Base-by-base conservation (phyloP, 2,797 vertebrate genomes). In the Stomatorhinus walkeri region DNA sequence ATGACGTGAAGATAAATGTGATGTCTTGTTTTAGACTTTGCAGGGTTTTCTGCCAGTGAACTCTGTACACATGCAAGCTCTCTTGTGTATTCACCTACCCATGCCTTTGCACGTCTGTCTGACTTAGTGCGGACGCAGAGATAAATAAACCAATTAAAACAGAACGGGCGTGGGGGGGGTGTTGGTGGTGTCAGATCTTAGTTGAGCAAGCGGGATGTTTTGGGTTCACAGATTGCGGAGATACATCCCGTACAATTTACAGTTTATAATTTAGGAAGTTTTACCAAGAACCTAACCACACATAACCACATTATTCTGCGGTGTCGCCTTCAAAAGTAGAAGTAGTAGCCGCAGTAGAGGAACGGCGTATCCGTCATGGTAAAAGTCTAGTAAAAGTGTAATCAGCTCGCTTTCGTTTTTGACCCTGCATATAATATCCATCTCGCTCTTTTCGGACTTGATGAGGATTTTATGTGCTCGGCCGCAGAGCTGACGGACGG, bases 1-100 rank as follows among this genome's bases (percentile, higher is more conserved):
- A 89, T 92, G 90, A 92, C 90, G 91, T 90, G 51, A 56, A 91
- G 92, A 91, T 90, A 88, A 88, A 91, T 88, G 91, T 64, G 90
- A 89, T 88, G 90, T 89, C 91, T 91, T 54, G 84, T 92, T 28
- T 32, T 43, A 79, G 88, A 76, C 48, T 49, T 79, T 22, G 64
- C 88, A 43, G 88, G 86, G 91, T 87, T 92, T 88, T 85, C 59
- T 91, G 90, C 8, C 28, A 88, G 87, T 87, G 1, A 46, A 46
- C 59, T 90, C 90, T 91, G 83, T 91, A 92, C 91, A 93, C 81
- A 88, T 87, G 91, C 92, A 51, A 36, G 87, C 88, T 92, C 91
- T 89, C 92, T 24, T 87, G 88, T 86, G 92, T 81, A 89, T 90
- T 91, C 54, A 84, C 91, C 90, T 91, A 90, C 91, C 24, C 81